Base-by-base conservation (phyloP, 2,113 vertebrate genomes). In the Mirounga angustirostris region DNA sequence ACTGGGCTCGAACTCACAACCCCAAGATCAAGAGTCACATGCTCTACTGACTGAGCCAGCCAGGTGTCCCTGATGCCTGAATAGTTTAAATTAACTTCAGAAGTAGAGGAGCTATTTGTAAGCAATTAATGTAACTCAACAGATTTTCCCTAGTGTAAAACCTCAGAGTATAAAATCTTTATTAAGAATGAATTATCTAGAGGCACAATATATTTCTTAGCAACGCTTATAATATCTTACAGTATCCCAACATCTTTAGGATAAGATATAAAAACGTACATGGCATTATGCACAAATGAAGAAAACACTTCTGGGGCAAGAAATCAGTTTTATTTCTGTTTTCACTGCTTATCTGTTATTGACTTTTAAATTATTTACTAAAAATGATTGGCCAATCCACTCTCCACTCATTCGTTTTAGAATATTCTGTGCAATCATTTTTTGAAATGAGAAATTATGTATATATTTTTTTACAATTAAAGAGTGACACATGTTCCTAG, bases 291-390 rank as follows among this genome's bases (percentile, higher is more conserved):
- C 28, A 0, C 21, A 54, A 33, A 26, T 61, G 30, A 69, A 36
- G 13, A 83, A 46, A 92, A 43, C 12, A 26, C 24, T 11, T 83
- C 12, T 65, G 11, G n/a, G 22, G 14, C 26, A 82, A 30, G 43
- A 91, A 89, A 94, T 80, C 54, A 43, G 50, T 76, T 95, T 65
- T 59, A 18, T 80, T 84, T 89, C 28, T 76, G 24, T 76, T 92
- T 85, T 78, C 24, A 22, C 7, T 78, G 19, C 9, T 56, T 91
- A 33, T 28, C 1, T 84, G 13, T 30, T n/a, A n/a, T 30, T 85
- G 65, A 5, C 18, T 22, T 89, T 73, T 78, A 36, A 73, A 58
- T 71, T 43, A 59, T 13, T 78, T 67, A 81, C 16, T 61, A 36
- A 87, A 30, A 93, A 65, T 2, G 18, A 43, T 24, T 90, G 33